Conservation (phyloP, 2,797 vertebrate species). For the Artibeus jamaicensis region DNA sequence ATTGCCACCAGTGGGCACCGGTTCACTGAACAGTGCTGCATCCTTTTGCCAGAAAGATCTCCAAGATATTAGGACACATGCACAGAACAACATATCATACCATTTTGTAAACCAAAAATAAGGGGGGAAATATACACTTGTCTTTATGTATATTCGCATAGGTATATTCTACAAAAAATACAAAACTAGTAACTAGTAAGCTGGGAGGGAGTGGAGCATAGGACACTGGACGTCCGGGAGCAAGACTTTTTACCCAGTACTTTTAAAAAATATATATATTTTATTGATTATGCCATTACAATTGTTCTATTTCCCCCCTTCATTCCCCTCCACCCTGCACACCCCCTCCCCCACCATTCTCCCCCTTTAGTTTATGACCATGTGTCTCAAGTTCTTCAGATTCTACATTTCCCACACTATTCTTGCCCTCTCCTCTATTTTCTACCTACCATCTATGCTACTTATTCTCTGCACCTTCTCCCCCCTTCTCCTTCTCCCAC, state of each 20-base stretch:
- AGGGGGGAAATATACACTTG: neutral
- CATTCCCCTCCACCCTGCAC: no score
- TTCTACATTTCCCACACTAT: no score
- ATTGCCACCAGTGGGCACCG: neutral
- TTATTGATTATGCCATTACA: no score
- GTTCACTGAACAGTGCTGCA: neutral
- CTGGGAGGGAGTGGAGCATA: neutral
- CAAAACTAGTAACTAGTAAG: neutral
- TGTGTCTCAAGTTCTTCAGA: no score
- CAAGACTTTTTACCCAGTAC: neutral
- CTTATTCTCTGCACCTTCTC: no score
- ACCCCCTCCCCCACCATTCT: no score
- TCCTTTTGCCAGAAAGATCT: neutral
- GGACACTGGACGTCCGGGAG: fast-evolving
- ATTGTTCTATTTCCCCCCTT: no score
- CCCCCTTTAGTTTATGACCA: no score
- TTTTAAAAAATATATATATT: no score
- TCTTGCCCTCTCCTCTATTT: no score
- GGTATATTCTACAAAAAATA: neutral
- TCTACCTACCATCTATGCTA: no score
- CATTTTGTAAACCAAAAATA: neutral
- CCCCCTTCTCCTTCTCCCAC: no score
- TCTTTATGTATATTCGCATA: neutral
- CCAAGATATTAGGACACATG: neutral
- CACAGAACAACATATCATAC: neutral